Percentiles rank a stretch among this genome's conserved stretches.
Evolutionary conservation across 1,140 invertebrate species (phyloP).

Genomic region (Drosophila navojoa): DNA sequence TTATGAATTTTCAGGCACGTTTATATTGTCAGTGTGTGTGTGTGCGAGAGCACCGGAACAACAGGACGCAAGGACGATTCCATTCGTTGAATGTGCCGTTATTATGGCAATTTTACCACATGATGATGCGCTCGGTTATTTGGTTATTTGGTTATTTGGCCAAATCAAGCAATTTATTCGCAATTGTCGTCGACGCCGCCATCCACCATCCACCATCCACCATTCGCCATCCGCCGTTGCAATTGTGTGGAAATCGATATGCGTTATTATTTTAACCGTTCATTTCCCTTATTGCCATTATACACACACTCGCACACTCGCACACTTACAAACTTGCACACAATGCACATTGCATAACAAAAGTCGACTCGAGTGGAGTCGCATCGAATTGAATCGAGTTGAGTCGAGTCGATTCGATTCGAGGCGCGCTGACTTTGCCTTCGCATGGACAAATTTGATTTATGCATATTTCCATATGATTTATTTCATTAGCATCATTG

Average conservation of each 20-base stretch:
- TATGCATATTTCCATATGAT: slow-evolving; percentile 82
- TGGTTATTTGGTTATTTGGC: slow-evolving; percentile 73
- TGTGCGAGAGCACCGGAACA: slow-evolving; percentile 44
- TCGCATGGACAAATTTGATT: slow-evolving; percentile 69
- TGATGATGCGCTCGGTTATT: slow-evolving; percentile 75
- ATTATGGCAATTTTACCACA: slow-evolving; percentile 76
- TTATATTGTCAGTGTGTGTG: slow-evolving; percentile 27
- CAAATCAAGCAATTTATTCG: slow-evolving; percentile 81
- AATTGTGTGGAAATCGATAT: slow-evolving; percentile 81
- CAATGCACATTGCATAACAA: slow-evolving; percentile 25
- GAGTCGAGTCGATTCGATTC: too few species aligned
- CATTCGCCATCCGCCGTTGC: slow-evolving; percentile 44
- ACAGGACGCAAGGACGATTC: slow-evolving; percentile 63
- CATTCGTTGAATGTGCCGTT: slow-evolving; percentile 68
- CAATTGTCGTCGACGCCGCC: slow-evolving; percentile 68
- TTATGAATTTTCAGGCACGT: slow-evolving; percentile 76
- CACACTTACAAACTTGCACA: slow-evolving; percentile 10
- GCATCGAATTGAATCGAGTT: too few species aligned
- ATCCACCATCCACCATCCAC: slow-evolving; percentile 20
- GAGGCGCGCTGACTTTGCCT: slow-evolving; percentile 26
- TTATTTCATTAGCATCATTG: slow-evolving; percentile 80
- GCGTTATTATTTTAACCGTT: slow-evolving; percentile 81
- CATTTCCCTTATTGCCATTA: slow-evolving; percentile 73
- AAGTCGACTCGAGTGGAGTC: slow-evolving; percentile 1
- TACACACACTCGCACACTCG: slow-evolving; percentile 25